These are phyloP conservation scores for Chlamydotis undulata DNA, from an alignment of 2,113 vertebrate species.

Conservation along the genomic window DNA sequence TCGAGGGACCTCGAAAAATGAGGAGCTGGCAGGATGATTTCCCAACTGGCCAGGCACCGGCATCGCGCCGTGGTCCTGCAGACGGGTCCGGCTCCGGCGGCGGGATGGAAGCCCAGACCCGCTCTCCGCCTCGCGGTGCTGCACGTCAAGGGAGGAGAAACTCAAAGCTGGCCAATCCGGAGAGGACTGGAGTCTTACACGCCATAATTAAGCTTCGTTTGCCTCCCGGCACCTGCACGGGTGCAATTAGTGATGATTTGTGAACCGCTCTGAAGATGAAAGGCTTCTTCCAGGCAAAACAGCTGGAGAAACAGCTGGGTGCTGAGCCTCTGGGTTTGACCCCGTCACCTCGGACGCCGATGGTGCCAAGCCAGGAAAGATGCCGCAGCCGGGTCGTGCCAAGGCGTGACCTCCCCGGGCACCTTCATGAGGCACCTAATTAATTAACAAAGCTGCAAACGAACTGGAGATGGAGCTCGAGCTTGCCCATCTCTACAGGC, in stretches of 20 bases:
- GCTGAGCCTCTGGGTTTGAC: neutral
- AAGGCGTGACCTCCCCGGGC: neutral
- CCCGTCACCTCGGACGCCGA: neutral
- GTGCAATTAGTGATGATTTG: neutral
- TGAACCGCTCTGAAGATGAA: neutral
- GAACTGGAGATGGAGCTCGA: neutral
- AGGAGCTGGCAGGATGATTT: neutral
- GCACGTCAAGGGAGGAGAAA: neutral
- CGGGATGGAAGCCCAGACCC: neutral
- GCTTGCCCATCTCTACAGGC: neutral
- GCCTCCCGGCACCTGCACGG: fast-evolving
- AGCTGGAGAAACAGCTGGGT: neutral
- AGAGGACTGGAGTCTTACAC: neutral
- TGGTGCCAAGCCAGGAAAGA: neutral
- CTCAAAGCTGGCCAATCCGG: neutral
- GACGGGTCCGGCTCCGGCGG: neutral
- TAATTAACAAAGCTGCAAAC: neutral
- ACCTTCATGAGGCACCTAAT: neutral
- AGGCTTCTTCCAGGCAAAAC: neutral
- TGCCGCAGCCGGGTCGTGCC: neutral
- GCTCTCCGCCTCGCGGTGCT: fast-evolving
- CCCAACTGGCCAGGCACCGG: neutral
- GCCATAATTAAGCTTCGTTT: neutral
- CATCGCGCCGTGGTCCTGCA: fast-evolving
- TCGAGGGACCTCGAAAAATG: neutral